phyloP scores from a whole-genome alignment of 2,888 invertebrate genomes.

The Macrophya alboannulata region DNA sequence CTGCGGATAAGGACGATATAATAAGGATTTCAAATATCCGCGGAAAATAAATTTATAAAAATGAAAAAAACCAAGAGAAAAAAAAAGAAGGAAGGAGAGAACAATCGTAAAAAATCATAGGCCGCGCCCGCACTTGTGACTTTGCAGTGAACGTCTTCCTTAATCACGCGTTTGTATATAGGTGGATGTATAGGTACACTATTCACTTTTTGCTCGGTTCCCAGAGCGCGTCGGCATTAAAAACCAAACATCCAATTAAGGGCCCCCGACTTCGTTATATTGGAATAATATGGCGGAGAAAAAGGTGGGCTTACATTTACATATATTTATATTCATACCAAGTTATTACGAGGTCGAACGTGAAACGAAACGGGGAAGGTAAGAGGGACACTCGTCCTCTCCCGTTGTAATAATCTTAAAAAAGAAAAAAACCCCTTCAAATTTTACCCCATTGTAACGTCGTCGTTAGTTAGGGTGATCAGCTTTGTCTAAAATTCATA shows the following conservation, averaged over 20 bases:
- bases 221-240: constrained; percentile 47
- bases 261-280: constrained; percentile 59
- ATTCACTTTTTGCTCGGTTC: constrained; percentile 49
- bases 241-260: constrained; percentile 59
- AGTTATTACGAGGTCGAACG: constrained; percentile 58
- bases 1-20: not conserved
- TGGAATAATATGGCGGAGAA: constrained; percentile 61
- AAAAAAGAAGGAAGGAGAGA: not conserved
- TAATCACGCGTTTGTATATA: constrained; percentile 16
- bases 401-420: constrained; percentile 16
- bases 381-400: constrained; percentile 51
- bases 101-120: not conserved
- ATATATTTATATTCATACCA: constrained; percentile 59
- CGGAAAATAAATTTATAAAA: not conserved
- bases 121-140: not conserved
- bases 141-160: not conserved
- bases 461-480: constrained; percentile 12
- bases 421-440: constrained; percentile 22
- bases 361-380: constrained; percentile 53
- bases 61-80: not conserved
- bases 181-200: not conserved
- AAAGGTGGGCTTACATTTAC: constrained; percentile 56
- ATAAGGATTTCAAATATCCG: not conserved
- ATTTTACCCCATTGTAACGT: constrained; percentile 21
- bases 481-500: constrained; percentile 12